Conservation (phyloP, 1,140 invertebrate genomes). For the Tribolium madens region DNA sequence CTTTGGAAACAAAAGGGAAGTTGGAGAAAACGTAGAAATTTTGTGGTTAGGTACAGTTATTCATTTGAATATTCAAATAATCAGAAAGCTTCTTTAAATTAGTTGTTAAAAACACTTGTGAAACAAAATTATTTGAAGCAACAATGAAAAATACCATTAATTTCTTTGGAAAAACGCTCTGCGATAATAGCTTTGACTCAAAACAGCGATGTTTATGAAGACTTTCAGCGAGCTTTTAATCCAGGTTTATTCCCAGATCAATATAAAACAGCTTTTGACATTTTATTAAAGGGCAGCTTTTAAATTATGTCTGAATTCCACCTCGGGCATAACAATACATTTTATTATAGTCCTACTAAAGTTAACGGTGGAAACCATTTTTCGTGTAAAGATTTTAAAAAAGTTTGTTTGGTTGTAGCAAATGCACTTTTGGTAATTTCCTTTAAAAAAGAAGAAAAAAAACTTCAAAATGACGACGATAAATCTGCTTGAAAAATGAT, state of each 20-base stretch:
- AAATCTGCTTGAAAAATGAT: constrained; percentile 62
- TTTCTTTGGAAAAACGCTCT: too few species aligned
- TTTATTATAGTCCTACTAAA: background rate
- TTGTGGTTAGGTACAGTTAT: background rate
- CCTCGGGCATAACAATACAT: constrained; percentile 28
- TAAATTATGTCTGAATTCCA: constrained; percentile 36
- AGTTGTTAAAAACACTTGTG: too few species aligned
- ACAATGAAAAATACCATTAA: too few species aligned
- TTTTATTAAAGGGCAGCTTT: constrained; percentile 43
- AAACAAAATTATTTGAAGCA: too few species aligned
- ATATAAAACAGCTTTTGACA: constrained; percentile 40
- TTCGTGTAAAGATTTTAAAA: background rate
- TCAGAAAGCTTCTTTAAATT: background rate
- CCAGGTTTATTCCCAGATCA: constrained; percentile 12
- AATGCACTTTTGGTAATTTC: constrained; percentile 50
- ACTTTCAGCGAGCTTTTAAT: background rate
- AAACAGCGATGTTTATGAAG: background rate
- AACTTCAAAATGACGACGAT: constrained; percentile 60
- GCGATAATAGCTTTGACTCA: background rate
- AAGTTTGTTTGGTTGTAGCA: constrained; percentile 17
- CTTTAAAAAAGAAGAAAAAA: constrained; percentile 48
- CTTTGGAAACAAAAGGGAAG: background rate
- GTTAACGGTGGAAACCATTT: background rate
- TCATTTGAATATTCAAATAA: background rate
- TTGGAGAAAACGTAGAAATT: background rate